Percentiles rank a stretch among this genome's conserved stretches.
Conservation (phyloP, 2,888 invertebrate genomes). For the Odontomyia ornata region DNA sequence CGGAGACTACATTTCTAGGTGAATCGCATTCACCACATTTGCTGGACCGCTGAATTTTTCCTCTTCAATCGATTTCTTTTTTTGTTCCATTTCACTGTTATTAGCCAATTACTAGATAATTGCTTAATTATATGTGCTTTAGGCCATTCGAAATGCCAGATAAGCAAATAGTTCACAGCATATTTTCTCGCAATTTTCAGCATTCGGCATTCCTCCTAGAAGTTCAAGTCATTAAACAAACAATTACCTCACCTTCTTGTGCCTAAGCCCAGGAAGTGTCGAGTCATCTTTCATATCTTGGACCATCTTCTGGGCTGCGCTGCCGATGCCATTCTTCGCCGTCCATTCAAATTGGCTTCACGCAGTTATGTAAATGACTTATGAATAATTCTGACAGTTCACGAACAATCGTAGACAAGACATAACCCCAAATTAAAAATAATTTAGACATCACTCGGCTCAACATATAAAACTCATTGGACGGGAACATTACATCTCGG, state of each 20-base stretch:
- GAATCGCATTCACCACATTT: background rate
- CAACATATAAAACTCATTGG: slow-evolving; percentile 40
- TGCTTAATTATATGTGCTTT: slow-evolving; percentile 4
- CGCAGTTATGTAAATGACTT: slow-evolving; percentile 49
- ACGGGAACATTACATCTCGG: slow-evolving; percentile 20
- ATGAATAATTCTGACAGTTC: slow-evolving; percentile 50
- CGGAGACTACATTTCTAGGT: too few relatives aligned
- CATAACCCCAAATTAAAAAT: slow-evolving; percentile 50
- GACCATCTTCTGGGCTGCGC: slow-evolving; percentile 22
- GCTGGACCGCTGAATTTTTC: background rate
- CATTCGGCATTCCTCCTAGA: slow-evolving; percentile 37
- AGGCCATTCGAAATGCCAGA: background rate
- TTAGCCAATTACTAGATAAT: background rate
- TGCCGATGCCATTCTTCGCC: slow-evolving; percentile 36
- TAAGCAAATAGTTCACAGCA: slow-evolving; percentile 27
- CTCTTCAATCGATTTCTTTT: background rate
- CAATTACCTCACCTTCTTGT: slow-evolving; percentile 45
- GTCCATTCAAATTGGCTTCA: slow-evolving; percentile 46
- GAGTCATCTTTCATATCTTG: slow-evolving; percentile 45
- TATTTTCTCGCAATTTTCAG: slow-evolving; percentile 41
- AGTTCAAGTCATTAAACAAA: slow-evolving; percentile 48
- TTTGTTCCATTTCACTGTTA: background rate
- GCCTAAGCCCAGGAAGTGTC: slow-evolving; percentile 21
- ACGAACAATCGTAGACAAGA: slow-evolving; percentile 49
- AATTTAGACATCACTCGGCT: slow-evolving; percentile 49